Conservation (phyloP, 2,113 vertebrate species). For the Colossoma macropomum region DNA sequence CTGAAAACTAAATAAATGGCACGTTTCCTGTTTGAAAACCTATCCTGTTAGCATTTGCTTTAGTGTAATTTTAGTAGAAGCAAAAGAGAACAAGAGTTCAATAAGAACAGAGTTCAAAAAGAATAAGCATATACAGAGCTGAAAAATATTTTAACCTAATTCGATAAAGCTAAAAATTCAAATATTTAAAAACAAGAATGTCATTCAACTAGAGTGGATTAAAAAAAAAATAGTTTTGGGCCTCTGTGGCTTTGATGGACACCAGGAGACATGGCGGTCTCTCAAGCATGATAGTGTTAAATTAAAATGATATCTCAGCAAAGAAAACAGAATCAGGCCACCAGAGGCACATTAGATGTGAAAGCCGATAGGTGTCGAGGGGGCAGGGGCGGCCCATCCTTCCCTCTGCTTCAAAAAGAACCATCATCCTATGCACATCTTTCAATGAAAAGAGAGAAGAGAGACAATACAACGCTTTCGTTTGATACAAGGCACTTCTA, state of each 20-base stretch:
- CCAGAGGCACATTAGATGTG: slow-evolving; percentile 55
- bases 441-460: slow-evolving; percentile 20
- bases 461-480: not conserved
- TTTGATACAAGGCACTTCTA: slow-evolving; percentile 10
- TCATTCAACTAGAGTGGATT: slow-evolving; percentile 46
- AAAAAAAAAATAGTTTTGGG: slow-evolving; percentile 46
- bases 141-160: too few relatives aligned
- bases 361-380: slow-evolving; percentile 47
- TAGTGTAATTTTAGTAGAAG: too few relatives aligned
- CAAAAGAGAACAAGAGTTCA: too few relatives aligned
- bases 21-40: too few relatives aligned
- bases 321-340: slow-evolving; percentile 45
- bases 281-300: slow-evolving; percentile 57
- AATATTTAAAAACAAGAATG: too few relatives aligned
- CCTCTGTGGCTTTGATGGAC: slow-evolving; percentile 58
- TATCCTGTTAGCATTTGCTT: too few relatives aligned
- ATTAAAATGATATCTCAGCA: slow-evolving; percentile 61
- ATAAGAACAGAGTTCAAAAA: too few relatives aligned
- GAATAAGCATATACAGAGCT: too few relatives aligned
- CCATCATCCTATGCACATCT: slow-evolving; percentile 38
- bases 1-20: too few relatives aligned
- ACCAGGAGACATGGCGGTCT: slow-evolving; percentile 42
- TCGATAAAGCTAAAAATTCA: too few relatives aligned
- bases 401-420: slow-evolving; percentile 1
- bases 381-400: slow-evolving; percentile 29